Base-by-base conservation (phyloP, 2,113 vertebrate species). In the Thamnaconus septentrionalis region DNA sequence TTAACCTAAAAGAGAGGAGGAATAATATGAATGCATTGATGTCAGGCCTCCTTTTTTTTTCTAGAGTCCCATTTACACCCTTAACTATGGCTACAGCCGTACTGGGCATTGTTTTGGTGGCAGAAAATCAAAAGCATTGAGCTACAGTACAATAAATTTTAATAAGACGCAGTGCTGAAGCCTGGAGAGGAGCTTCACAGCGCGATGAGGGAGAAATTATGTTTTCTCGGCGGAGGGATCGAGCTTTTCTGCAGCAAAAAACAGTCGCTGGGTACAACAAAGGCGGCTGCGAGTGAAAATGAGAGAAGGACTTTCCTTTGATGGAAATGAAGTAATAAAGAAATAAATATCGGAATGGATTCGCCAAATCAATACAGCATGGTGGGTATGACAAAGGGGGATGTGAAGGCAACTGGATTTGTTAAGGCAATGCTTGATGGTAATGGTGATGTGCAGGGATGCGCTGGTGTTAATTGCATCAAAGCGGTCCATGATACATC, bases 181-280 rank as follows among this genome's bases (percentile, higher is more conserved):
- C 31, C 43, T 1, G 49, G 61, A 73, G 59, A 51, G 40, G 41
- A 47, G 70, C 58, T 75, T 84, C 76, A 61, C 65, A 47, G 61
- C 62, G 54, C 73, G 73, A 79, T 53, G 59, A 58, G 62, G 69
- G 77, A 75, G 79, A 78, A 69, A 79, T 59, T 55, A 82, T 73
- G 81, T 71, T 78, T 74, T 80, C 80, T 74, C 77, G 82, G 75
- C 82, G 64, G 65, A 80, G 85, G 86, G 85, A 81, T 67, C 47
- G 75, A 83, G 79, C 73, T 85, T 82, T 81, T 76, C 77, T 8
- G 53, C 65, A 52, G 78, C 59, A 53, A 6, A 8, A 50, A 80
- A 73, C 53, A 67, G 84, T 75, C 84, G 86, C 80, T 10, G 49
- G 80, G 86, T 78, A 74, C 73, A 59, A 61, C 11, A 43, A 64